A percentile compares a stretch with the other conserved stretches of the same genome.
These are phyloP conservation scores for Petrolisthes cinctipes DNA, from an alignment of 2,888 invertebrate species.

Conservation along the genomic window DNA sequence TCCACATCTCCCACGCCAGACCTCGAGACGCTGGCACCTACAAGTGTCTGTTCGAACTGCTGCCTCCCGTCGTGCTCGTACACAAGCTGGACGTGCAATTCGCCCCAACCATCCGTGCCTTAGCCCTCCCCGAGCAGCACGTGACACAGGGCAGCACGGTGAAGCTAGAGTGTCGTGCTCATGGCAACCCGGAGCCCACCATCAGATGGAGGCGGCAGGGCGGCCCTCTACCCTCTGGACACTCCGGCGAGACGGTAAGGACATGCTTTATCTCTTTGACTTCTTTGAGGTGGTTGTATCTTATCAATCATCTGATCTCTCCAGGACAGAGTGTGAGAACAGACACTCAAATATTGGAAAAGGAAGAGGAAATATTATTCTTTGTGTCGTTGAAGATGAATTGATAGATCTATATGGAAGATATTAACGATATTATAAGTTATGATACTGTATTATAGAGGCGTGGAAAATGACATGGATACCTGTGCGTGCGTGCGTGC, in stretches of 20 bases:
- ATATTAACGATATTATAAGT: too few species aligned
- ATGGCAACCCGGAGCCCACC: conserved; percentile 58
- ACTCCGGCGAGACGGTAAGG: conserved; percentile 46
- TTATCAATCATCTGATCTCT: too few species aligned
- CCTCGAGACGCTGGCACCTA: conserved; percentile 60
- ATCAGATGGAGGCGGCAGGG: conserved; percentile 59
- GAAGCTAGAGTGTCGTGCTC: conserved; percentile 52
- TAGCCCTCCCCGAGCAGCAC: conserved; percentile 54
- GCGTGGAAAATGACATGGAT: too few species aligned
- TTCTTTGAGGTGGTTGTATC: too few species aligned
- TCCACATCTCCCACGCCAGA: conserved; percentile 49
- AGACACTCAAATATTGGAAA: too few species aligned
- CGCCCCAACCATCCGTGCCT: conserved; percentile 55
- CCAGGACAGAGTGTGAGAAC: too few species aligned
- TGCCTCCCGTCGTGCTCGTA: conserved; percentile 39
- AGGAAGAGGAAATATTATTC: too few species aligned
- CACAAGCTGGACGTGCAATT: conserved; percentile 61
- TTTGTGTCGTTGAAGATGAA: too few species aligned
- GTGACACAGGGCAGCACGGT: conserved; percentile 53
- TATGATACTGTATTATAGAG: too few species aligned
- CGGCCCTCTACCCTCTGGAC: conserved; percentile 54
- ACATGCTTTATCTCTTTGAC: too few species aligned
- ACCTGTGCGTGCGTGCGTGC: too few species aligned
- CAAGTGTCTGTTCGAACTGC: conserved; percentile 49
- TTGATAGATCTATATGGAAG: too few species aligned